Conservation (phyloP, 2,113 vertebrate species). For the Turdus rufiventris region DNA sequence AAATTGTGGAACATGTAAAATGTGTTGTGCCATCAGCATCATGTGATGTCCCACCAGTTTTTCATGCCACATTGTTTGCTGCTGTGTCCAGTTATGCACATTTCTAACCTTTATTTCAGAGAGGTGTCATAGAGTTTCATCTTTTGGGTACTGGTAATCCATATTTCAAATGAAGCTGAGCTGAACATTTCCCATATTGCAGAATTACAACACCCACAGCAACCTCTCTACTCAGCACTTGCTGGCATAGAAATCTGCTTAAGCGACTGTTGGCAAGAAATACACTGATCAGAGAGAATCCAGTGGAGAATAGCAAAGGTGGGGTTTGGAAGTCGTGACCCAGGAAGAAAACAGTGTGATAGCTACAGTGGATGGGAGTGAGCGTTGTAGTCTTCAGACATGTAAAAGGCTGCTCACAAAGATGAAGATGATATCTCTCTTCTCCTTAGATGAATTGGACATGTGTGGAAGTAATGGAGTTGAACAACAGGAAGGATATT, state of each 20-base stretch:
- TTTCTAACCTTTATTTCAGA: neutral
- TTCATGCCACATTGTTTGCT: neutral
- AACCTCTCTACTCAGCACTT: neutral
- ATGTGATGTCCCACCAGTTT: rapidly evolving
- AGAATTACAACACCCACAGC: neutral
- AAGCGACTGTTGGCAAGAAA: neutral
- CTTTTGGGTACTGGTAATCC: neutral
- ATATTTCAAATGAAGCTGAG: neutral
- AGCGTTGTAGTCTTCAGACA: neutral
- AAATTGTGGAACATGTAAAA: neutral
- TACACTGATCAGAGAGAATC: neutral
- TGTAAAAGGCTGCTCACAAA: neutral
- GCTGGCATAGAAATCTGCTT: neutral
- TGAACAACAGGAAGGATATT: neutral
- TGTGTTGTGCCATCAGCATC: neutral
- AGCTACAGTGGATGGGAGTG: neutral
- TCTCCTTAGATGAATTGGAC: neutral
- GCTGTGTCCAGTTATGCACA: neutral
- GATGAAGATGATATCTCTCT: no score
- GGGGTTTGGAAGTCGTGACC: neutral
- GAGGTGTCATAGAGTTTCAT: neutral
- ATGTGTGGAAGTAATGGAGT: neutral
- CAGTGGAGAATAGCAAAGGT: neutral
- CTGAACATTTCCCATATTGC: neutral
- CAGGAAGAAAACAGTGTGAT: neutral